Evolutionary conservation across 92 coral and sea anemone species (phyloP), one percentile per base, ranked within the genome.

Genomic region (Bergia puertoricense): DNA sequence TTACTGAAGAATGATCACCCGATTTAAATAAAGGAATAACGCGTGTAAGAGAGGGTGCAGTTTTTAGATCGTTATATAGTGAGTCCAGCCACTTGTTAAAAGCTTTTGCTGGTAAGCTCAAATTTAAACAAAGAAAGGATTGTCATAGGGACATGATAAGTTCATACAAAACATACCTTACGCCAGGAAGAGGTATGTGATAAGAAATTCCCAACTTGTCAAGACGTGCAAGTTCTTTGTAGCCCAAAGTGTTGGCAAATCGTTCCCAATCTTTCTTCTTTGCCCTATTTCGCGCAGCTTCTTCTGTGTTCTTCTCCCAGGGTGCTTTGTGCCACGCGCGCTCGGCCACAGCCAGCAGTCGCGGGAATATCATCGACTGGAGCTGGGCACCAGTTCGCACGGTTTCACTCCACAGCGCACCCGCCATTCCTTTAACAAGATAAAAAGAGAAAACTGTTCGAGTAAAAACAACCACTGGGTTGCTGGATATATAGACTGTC

Each of bases 261-360:
- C 79, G 82, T 80, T 88, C 93, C 99, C 99, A 96, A 86, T 93
- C 96, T 30, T 84, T 65, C 46, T 68, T 51, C 80, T 50, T 88
- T 80, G 62, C 87, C 10, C 77, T 69, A 23, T 93, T 85, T 79
- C 95, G 88, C 39, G 88, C 91, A 11, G 81, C 88, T 74, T 85
- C 89, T 42, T 93, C 84, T 5, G 50, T 74, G 38, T 90, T 86
- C 74, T 79, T 88, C 88, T 96, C 99, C 95, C 96, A 96, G 30
- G 98, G 80, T 88, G 98, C 98, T 57, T 95, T 96, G 88, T 96
- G 99, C 99, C 99, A 96, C 22, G 98, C 94, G 36, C 99, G 94
- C 88, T 96, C 99, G 48, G 98, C 96, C 48, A 96, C 54, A 13
- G 99, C 98, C 41, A 96, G 39, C 88, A 96, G 85, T 59, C 99